Evolutionary conservation across 2,797 vertebrate genomes (phyloP), one percentile per base, ranked within the genome.

Genomic region (Pseudochirops corinnae): DNA sequence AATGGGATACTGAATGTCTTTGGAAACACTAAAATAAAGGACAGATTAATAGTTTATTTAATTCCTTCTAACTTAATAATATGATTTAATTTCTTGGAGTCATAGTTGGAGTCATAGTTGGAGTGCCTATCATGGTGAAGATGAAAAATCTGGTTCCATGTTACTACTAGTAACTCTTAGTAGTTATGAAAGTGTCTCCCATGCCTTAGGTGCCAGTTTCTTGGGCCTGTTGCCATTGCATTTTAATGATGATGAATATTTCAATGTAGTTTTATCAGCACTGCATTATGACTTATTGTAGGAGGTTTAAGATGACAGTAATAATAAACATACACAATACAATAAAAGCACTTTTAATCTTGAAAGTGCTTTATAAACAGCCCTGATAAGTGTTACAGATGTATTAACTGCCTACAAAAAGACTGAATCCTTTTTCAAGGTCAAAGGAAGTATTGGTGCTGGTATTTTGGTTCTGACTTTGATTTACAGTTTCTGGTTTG

Each of bases 341-440:
- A 98, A 96, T 96, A 96, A 97, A 97, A 93, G 56, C 90, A 93
- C 67, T 94, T 97, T 97, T 97, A 96, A 97, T 98, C 95, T 97
- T 94, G 93, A 91, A 96, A 98, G 95, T 98, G 92, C 95, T 96
- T 96, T 97, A 91, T 95, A 94, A 97, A 95, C 95, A 96, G 92
- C 57, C 60, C 33, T 97, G 96, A 94, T 96, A 97, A 95, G 95
- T 97, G 97, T 95, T 92, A 11, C 91, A 50, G 93, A 53, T 96
- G 94, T 55, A 93, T 94, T 62, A 96, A 55, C 31, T 93, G 92
- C 94, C 53, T 95, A 39, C 82, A 4, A 39, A 93, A 92, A 95
- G 97, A 97, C 95, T 95, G 92, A 90, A 93, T 96, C 94, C 93
- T 92, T 91, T 50, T 97, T 97, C 93, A 93, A 98, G 94, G 96